These are phyloP conservation scores for Chrysolina oricalcia DNA, from an alignment of 2,888 invertebrate species.

Conservation along the genomic window DNA sequence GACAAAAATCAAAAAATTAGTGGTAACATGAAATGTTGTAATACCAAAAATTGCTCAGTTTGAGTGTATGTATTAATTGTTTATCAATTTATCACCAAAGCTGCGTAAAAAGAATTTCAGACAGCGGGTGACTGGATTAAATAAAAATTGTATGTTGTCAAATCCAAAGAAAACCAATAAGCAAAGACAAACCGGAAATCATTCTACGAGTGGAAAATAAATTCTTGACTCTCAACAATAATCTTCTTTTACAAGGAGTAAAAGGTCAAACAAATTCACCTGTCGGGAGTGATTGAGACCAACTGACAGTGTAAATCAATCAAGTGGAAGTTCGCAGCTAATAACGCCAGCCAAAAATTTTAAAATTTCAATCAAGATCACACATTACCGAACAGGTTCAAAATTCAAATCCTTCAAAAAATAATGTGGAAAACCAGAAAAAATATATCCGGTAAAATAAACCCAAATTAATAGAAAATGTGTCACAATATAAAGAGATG, in stretches of 20 bases:
- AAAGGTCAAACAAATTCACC: conserved; percentile 16
- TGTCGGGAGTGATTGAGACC: conserved; percentile 19
- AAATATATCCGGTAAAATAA: conserved; percentile 2
- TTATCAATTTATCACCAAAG: conserved; percentile 29
- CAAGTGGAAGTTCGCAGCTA: neutral
- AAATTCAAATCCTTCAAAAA: conserved; percentile 8
- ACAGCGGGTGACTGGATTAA: conserved; percentile 16
- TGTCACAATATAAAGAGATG: conserved; percentile 15
- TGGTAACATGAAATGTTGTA: conserved; percentile 24
- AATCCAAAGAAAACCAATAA: conserved; percentile 19
- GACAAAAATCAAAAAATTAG: conserved; percentile 26
- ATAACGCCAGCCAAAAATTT: neutral
- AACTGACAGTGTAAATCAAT: neutral
- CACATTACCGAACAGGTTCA: neutral
- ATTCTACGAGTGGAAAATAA: conserved; percentile 21
- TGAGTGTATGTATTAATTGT: conserved; percentile 22
- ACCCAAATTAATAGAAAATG: conserved; percentile 16
- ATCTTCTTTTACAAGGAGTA: conserved; percentile 21
- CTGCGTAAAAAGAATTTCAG: conserved; percentile 20
- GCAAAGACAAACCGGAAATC: conserved; percentile 20
- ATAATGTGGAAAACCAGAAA: conserved; percentile 10
- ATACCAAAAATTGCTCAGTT: conserved; percentile 24
- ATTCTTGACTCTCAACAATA: conserved; percentile 18
- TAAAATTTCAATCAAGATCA: neutral
- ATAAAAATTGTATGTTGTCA: conserved; percentile 24